Percentiles rank a stretch among this genome's conserved stretches.
phyloP scores from a whole-genome alignment of 2,797 vertebrate genomes.

The Propithecus deckenii region DNA sequence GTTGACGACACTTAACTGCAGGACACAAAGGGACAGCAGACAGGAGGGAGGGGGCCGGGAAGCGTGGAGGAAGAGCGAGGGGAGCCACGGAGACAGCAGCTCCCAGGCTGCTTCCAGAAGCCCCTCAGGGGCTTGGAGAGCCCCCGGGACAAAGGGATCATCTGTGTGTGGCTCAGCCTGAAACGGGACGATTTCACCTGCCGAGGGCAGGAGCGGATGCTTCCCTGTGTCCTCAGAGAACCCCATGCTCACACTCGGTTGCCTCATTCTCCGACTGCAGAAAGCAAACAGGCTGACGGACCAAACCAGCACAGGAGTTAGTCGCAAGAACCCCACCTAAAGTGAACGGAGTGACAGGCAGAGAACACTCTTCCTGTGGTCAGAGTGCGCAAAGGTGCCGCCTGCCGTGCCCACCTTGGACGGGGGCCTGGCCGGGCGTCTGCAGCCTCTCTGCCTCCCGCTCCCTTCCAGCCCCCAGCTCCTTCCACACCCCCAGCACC shows the following conservation, averaged over 20 bases:
- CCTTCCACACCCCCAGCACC: neutral
- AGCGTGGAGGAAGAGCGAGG: no score
- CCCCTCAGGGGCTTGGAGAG: fast-evolving
- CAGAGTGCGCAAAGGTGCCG: neutral
- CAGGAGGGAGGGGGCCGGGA: neutral
- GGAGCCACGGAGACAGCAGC: neutral
- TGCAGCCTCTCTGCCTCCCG: fast-evolving
- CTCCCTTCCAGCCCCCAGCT: neutral
- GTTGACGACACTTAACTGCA: no score
- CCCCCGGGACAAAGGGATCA: neutral
- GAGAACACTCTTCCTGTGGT: fast-evolving
- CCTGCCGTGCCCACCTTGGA: fast-evolving
- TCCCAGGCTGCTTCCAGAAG: neutral
- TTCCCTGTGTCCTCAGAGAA: neutral
- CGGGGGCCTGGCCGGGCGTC: fast-evolving
- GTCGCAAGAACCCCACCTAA: fast-evolving
- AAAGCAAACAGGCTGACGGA: neutral
- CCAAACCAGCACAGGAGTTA: fast-evolving
- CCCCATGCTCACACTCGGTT: neutral
- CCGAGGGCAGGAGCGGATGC: fast-evolving
- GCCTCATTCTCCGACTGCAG: neutral
- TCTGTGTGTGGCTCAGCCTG: neutral
- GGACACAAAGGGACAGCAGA: neutral
- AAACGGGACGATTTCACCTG: fast-evolving
- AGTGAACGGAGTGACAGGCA: neutral